Evolutionary conservation across 2,797 vertebrate species (phyloP).

Genomic region (Distichodus sexfasciatus): DNA sequence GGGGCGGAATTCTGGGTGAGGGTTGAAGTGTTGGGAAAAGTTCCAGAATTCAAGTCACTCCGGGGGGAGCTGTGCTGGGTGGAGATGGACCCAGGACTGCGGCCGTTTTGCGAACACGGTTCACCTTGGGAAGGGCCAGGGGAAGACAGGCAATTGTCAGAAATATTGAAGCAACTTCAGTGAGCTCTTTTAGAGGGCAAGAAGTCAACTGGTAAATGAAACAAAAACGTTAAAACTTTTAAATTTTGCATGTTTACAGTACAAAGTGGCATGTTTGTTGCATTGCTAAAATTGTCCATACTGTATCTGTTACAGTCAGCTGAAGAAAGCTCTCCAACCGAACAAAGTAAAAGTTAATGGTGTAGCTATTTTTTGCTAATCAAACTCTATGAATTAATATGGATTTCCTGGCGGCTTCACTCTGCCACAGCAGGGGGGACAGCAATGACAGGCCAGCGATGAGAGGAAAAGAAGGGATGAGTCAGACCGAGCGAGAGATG

Average conservation of each 20-base stretch:
- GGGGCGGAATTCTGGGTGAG: constrained; percentile 74
- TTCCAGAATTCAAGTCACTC: constrained; percentile 84
- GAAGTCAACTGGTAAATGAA: no score
- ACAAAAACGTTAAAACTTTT: no score
- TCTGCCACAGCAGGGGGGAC: not conserved
- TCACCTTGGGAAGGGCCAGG: constrained; percentile 73
- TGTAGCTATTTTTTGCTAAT: not conserved
- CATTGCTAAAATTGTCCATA: no score
- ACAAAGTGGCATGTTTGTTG: no score
- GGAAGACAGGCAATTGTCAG: not conserved
- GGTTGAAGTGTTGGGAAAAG: constrained; percentile 81
- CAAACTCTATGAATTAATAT: constrained; percentile 5
- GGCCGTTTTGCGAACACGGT: constrained; percentile 89
- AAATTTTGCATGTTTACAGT: no score
- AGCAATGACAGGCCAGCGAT: constrained; percentile 12
- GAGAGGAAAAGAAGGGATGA: constrained; percentile 9
- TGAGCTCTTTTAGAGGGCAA: no score
- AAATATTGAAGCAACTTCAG: not conserved
- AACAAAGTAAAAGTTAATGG: no score
- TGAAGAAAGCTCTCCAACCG: no score
- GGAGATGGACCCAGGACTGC: constrained; percentile 90
- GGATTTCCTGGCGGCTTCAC: not conserved
- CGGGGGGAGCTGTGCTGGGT: constrained; percentile 96
- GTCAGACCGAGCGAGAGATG: constrained; percentile 41
- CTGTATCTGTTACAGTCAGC: no score